phyloP scores from a whole-genome alignment of 1,140 invertebrate species.

The Heliconius nattereri region DNA sequence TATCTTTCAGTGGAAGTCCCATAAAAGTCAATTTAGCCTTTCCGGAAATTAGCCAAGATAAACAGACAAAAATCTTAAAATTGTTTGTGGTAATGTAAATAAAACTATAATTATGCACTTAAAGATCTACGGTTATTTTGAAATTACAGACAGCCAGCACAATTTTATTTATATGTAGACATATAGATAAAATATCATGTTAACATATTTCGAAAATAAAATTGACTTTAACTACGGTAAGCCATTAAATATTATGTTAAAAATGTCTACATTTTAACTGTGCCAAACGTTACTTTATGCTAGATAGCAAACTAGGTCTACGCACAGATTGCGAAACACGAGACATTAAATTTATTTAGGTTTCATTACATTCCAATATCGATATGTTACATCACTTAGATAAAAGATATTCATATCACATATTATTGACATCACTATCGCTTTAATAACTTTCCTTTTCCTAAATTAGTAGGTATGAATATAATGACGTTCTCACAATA shows the following conservation, averaged over 20 bases:
- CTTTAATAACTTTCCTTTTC: conserved; percentile 6
- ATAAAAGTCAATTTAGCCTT: too few species aligned
- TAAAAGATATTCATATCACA: conserved; percentile 7
- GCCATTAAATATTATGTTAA: background rate
- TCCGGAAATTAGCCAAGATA: too few species aligned
- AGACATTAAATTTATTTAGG: background rate
- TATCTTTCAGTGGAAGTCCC: too few species aligned
- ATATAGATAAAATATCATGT: too few species aligned
- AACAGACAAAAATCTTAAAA: too few species aligned
- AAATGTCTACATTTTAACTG: background rate
- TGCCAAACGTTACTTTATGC: background rate
- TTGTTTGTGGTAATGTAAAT: too few species aligned
- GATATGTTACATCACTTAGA: background rate
- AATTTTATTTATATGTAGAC: too few species aligned
- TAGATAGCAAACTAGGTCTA: conserved; percentile 16
- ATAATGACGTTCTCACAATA: background rate
- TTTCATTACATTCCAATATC: background rate
- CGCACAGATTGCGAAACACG: background rate
- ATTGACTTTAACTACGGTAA: background rate
- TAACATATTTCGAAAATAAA: too few species aligned
- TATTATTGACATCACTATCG: background rate
- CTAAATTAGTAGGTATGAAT: background rate
- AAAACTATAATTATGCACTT: too few species aligned
- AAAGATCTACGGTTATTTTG: too few species aligned
- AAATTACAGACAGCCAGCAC: too few species aligned